phyloP scores from a whole-genome alignment of 2,888 invertebrate genomes.

The Aproaerema taeniolella region DNA sequence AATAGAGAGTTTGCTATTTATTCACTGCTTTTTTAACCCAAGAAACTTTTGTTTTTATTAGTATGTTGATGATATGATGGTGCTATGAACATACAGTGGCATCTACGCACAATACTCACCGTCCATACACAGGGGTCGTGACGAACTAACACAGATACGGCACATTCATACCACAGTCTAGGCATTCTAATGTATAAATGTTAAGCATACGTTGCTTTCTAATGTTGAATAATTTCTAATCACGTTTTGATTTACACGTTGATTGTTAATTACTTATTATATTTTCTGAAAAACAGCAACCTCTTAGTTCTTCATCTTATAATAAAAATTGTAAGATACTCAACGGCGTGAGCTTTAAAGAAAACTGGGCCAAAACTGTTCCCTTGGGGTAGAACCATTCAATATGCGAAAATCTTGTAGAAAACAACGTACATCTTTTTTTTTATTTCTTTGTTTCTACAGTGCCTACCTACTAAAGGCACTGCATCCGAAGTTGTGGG shows the following conservation, averaged over 20 bases:
- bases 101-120: constrained; percentile 43
- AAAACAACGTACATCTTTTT: constrained; percentile 34
- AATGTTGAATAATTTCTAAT: too few relatives aligned
- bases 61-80: constrained; percentile 25
- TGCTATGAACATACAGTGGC: constrained; percentile 26
- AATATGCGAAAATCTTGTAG: constrained; percentile 11
- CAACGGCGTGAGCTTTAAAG: too few relatives aligned
- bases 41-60: too few relatives aligned
- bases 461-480: constrained; percentile 84
- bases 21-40: too few relatives aligned
- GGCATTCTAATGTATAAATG: constrained; percentile 47
- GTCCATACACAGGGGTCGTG: constrained; percentile 1
- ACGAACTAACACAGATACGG: constrained; percentile 26
- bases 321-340: too few relatives aligned
- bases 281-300: too few relatives aligned
- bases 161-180: constrained; percentile 50
- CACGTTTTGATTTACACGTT: too few relatives aligned
- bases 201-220: constrained; percentile 39
- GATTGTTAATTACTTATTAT: too few relatives aligned
- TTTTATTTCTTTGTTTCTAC: constrained; percentile 25
- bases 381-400: constrained; percentile 20
- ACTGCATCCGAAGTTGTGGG: constrained; percentile 91
- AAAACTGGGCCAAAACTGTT: neutral
- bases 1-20: too few relatives aligned
- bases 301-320: too few relatives aligned